A percentile compares a stretch with the other conserved stretches of the same genome.
Evolutionary conservation across 2,888 invertebrate species (phyloP).

Genomic region (Cinara cedri): DNA sequence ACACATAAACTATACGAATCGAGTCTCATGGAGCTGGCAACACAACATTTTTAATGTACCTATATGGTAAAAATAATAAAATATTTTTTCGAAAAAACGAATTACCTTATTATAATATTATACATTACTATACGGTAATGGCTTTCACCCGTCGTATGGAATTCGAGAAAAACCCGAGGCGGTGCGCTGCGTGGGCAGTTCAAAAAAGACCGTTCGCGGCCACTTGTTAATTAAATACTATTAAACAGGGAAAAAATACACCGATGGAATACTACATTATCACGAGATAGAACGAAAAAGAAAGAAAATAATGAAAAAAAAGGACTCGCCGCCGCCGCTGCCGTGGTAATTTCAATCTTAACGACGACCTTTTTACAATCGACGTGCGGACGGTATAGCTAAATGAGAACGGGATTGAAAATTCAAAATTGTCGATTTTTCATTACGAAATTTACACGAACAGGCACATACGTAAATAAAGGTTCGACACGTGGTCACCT

Average conservation of each 20-base stretch:
- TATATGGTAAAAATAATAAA: slow-evolving; percentile 20
- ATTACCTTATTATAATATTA: background rate
- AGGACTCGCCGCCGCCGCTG: background rate
- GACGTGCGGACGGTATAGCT: no score
- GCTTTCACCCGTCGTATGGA: slow-evolving; percentile 37
- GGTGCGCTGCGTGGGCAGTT: slow-evolving; percentile 51
- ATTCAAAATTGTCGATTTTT: no score
- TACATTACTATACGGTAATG: background rate
- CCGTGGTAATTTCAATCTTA: no score
- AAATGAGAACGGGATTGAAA: no score
- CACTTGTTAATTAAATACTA: slow-evolving; percentile 55
- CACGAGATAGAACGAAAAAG: no score
- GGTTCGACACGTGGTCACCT: no score
- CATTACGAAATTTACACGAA: no score
- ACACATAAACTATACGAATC: background rate
- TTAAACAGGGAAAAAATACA: slow-evolving; percentile 28
- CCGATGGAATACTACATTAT: slow-evolving; percentile 17
- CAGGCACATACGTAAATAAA: no score
- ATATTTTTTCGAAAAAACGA: no score
- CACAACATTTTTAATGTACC: background rate
- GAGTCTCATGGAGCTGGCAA: background rate
- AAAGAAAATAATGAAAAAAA: no score
- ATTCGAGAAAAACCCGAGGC: slow-evolving; percentile 44
- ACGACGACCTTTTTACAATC: no score
- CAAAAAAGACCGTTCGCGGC: slow-evolving; percentile 53